Percentiles rank a stretch among this genome's conserved stretches.
Evolutionary conservation across 1,140 invertebrate species (phyloP).

Genomic region (Drosophila saltans): DNA sequence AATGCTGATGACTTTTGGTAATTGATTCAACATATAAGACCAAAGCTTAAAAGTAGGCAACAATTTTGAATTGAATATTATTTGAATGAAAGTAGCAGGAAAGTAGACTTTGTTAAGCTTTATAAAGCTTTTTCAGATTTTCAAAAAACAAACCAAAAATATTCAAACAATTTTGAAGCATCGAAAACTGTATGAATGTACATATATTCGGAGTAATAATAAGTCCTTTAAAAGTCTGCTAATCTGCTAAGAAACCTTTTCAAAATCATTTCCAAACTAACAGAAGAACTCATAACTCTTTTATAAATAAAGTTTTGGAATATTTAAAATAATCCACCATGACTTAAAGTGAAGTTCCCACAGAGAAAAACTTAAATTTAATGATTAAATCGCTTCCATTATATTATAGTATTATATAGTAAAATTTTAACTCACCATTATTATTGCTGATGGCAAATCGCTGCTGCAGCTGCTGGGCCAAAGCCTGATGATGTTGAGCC

Average conservation of each 20-base stretch:
- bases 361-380: too few relatives aligned
- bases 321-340: too few relatives aligned
- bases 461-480: conserved; percentile 82
- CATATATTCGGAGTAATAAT: too few relatives aligned
- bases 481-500: conserved; percentile 82
- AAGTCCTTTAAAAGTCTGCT: too few relatives aligned
- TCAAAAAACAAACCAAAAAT: not conserved
- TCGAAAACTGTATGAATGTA: too few relatives aligned
- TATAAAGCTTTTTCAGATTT: not conserved
- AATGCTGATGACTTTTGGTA: conserved; percentile 41
- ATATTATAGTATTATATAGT: not conserved
- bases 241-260: too few relatives aligned
- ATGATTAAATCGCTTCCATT: too few relatives aligned
- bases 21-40: conserved; percentile 25
- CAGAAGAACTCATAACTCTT: too few relatives aligned
- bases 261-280: too few relatives aligned
- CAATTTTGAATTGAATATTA: conserved; percentile 4
- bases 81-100: not conserved
- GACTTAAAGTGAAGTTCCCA: too few relatives aligned
- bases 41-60: conserved; percentile 38
- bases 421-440: conserved; percentile 70
- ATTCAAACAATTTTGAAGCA: too few relatives aligned
- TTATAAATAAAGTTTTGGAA: too few relatives aligned
- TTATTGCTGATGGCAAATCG: conserved; percentile 83
- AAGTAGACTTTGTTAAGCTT: conserved; percentile 32